Base-by-base conservation (phyloP, 2,888 invertebrate genomes). In the Leucania comma region DNA sequence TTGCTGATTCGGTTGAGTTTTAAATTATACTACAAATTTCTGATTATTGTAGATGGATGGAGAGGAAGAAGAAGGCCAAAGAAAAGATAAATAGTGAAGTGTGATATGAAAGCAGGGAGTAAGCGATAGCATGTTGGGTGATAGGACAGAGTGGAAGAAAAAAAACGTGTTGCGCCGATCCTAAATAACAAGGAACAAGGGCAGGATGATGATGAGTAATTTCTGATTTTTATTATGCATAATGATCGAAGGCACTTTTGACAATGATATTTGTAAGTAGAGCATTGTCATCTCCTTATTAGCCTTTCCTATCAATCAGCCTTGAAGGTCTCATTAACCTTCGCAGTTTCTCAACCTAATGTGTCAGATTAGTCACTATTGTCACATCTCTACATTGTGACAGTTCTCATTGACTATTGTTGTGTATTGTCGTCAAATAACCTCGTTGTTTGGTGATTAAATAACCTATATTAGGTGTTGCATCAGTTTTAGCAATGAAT, bases 331-430 rank as follows among this genome's bases (percentile, higher is more conserved):
- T 67, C 72, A 75, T 75, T 70, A 81, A 46, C 64, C 82, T 79
- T 60, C 51, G 22, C 3, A n/a, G 46, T 51, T 66, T 58, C 63
- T 22, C 22, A 71, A 74, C 56, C 38, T 75, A 67, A 82, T 66
- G 67, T 79, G 70, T 46, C 75, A 68, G 68, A 72, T 83, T 80
- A 73, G 61, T 35, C 71, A 56, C 61, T 56, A 62, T 66, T 70
- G 73, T 71, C 60, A 79, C 46, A 81, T 20, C 17, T 42, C 2
- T 70, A 53, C 38, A 72, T 75, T 72, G 83, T 80, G 80, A 73
- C 72, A 79, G 63, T 72, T 82, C 70, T 69, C 75, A 75, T 73
- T 68, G 72, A 53, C 67, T 72, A 83, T 81, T 81, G 81, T 84
- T 68, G 62, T 60, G 38, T 57, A 67, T 78, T 82, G 78, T 74